Conservation (phyloP, 2,888 invertebrate species). For the Rhamnusium bicolor region DNA sequence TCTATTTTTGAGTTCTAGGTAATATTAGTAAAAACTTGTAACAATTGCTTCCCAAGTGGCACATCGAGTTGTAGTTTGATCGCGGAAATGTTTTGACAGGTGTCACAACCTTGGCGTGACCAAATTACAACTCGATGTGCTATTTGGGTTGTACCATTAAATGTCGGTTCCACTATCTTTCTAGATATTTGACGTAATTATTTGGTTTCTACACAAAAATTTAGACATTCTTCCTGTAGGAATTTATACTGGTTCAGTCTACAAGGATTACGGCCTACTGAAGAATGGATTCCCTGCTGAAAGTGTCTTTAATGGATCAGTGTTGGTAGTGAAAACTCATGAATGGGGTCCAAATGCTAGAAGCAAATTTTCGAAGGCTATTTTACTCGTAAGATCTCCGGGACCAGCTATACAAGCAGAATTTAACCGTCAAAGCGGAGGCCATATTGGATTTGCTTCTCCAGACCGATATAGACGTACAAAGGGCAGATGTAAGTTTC, state of each 20-base stretch:
- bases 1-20: too few species aligned
- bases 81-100: too few species aligned
- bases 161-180: too few species aligned
- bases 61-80: too few species aligned
- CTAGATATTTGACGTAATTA: background rate
- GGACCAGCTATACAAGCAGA: constrained; percentile 84
- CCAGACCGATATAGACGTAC: constrained; percentile 77
- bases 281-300: constrained; percentile 88
- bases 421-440: constrained; percentile 86
- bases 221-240: constrained; percentile 70
- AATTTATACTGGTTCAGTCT: constrained; percentile 84
- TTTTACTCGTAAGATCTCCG: constrained; percentile 82
- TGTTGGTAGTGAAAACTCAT: constrained; percentile 86
- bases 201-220: too few species aligned
- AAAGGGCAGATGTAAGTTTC: constrained; percentile 75
- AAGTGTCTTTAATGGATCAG: constrained; percentile 83
- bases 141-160: too few species aligned
- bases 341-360: constrained; percentile 79
- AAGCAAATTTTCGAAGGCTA: constrained; percentile 77
- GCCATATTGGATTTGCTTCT: constrained; percentile 86
- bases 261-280: constrained; percentile 85
- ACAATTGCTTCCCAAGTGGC: too few species aligned
- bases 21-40: too few species aligned
- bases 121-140: too few species aligned
- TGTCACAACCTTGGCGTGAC: too few species aligned